Evolutionary conservation across 2,113 vertebrate species (phyloP), one percentile per base, ranked within the genome.

Genomic region (Prunella fulvescens): DNA sequence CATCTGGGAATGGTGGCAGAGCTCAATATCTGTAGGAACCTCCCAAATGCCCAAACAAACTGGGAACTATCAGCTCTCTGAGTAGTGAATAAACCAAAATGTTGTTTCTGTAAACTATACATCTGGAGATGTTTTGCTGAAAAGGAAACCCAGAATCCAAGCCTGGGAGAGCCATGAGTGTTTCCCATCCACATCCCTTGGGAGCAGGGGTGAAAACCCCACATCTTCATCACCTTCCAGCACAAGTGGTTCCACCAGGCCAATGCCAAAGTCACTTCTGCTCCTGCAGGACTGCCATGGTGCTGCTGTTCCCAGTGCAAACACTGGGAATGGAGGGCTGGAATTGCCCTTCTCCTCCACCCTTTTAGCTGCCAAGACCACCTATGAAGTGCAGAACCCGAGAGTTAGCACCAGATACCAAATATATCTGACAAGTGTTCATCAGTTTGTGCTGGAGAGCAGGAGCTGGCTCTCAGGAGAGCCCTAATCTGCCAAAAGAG

Each of bases 401-500:
- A 67, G 44, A 94, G 39, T 60, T 74, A 51, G 76, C 39, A 80
- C 64, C 71, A 80, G 78, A 95, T 9, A 74, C 57, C 86, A 84
- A 88, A 58, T 91, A n/a, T 28, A 77, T 95, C 74, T 93, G 72
- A 94, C 28, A 40, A 67, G 76, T 33, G 77, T 40, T 94, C 85
- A 73, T 78, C 88, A 92, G 45, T 26, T 60, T 18, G 66, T 37
- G 60, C 79, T 93, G 69, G 64, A 88, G 69, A 91, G 66, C 69
- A 81, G 57, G 53, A 94, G 87, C 72, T 87, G 93, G 77, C 92
- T 90, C 77, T 74, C 82, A 79, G 89, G 70, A 92, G 61, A 89
- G 70, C 44, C 65, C 24, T 12, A 2, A 85, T 53, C 81, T 89
- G 92, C 96, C 96, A 96, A 53, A 91, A 91, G n/a, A 91, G 66